Base-by-base conservation (phyloP, 2,797 vertebrate genomes). In the Thalassophryne amazonica region DNA sequence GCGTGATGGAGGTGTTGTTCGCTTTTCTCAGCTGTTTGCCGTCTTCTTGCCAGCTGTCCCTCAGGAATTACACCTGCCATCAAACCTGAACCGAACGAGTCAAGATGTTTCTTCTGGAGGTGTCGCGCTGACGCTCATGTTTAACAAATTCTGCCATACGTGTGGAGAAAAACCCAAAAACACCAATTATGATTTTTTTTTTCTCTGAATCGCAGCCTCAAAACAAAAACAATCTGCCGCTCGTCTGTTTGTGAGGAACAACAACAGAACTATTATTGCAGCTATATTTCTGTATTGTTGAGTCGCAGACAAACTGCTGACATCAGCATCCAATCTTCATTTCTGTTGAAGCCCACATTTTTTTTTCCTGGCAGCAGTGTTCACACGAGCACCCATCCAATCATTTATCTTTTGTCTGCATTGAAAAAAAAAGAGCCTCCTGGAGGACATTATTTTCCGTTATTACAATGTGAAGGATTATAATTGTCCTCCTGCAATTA, bases 401-500 rank as follows among this genome's bases (percentile, higher is more conserved):
- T 84, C 76, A 69, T 80, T 83, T 79, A 73, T 83, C 75, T 73
- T 83, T 80, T 81, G 78, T 86, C 62, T 73, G 67, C 64, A 27
- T 16, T 47, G 53, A 45, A 27, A 56, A 48, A 54, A 27, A 34
- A 38, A 32, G 52, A 21, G n/a, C 50, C 70, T 80, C 74, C 81
- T 83, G 73, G 68, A 81, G 74, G 83, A 87, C 84, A 73, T 77
- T 70, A 81, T 84, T 85, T 84, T 76, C 68, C 34, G 69, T 87
- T 89, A 86, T 86, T 89, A 86, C 85, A 87, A 86, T 88, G 86
- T 87, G 83, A 88, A 74, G 83, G 84, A 88, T 86, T 86, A 86
- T 87, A 88, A 88, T 86, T 87, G 80, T 83, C 72, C 81, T 85
- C 71, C 63, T 31, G 59, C 83, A 84, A 86, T 89, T 89, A 88